These are phyloP conservation scores for Numida meleagris DNA, from an alignment of 2,113 vertebrate species.

Conservation along the genomic window DNA sequence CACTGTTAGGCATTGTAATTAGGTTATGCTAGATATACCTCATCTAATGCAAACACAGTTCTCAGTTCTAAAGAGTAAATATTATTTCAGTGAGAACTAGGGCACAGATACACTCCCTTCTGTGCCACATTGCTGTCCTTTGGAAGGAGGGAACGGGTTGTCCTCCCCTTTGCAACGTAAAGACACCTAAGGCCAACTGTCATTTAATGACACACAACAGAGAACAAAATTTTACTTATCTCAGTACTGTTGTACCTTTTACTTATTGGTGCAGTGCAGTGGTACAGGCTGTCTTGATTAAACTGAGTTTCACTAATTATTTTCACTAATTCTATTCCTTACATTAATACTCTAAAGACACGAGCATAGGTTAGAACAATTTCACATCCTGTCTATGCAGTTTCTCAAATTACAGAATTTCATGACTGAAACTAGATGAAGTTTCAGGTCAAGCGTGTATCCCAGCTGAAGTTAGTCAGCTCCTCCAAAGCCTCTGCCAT, in stretches of 20 bases:
- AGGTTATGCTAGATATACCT: rapidly evolving
- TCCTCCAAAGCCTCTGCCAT: rapidly evolving
- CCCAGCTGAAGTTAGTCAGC: background rate
- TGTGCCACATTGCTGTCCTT: background rate
- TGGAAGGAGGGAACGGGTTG: background rate
- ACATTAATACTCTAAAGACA: background rate
- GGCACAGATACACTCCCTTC: rapidly evolving
- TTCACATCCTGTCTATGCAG: too few relatives aligned
- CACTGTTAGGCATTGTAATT: rapidly evolving
- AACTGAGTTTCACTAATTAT: rapidly evolving
- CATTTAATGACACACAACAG: rapidly evolving
- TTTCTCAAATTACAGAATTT: background rate
- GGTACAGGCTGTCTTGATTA: background rate
- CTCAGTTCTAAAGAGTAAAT: background rate
- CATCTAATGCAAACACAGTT: background rate
- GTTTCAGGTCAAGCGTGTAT: background rate
- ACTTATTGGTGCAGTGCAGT: too few relatives aligned
- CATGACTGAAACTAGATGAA: too few relatives aligned
- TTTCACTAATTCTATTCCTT: background rate
- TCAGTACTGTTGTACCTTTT: background rate
- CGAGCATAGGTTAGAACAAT: rapidly evolving
- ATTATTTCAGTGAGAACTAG: background rate
- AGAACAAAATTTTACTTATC: background rate
- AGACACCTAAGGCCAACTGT: background rate
- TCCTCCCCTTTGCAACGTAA: rapidly evolving